Base-by-base conservation (phyloP, 37 sponge, comb jelly and placozoan genomes). In the Beroe forskalii region DNA sequence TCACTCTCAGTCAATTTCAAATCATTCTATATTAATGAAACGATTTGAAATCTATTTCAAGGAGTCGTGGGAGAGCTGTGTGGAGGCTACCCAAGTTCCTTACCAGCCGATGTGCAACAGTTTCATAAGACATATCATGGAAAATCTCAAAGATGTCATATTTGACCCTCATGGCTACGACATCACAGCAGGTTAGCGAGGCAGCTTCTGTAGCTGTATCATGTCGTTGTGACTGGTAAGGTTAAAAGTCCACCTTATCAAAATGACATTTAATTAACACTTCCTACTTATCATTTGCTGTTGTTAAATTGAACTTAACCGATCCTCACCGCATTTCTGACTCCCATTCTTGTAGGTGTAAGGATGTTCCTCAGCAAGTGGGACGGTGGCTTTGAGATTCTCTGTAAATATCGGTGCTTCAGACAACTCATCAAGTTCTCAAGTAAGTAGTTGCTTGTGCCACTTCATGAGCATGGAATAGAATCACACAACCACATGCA, bases 71-170 rank as follows among this genome's bases (percentile, higher is more conserved):
- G 86, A 80, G 27, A n/a, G 42, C 48, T 80, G 86, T 80, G 27
- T 24, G 1, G 86, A 43, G 20, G 30, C 23, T 6, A 43, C 86
- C 27, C 86, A 80, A 25, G 86, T 80, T 80, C 28, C 28, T 2
- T 80, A 80, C 31, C n/a, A 80, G 55, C 86, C 86, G 27, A 44
- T 80, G 86, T 80, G 86, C 22, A 80, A 80, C 40, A 24, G 42
- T n/a, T 80, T 80, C 86, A 80, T 80, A 2, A 1, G 6, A 4
- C 44, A 80, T 37, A 80, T 80, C n/a, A 80, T 80, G 86, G 55
- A 80, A 25, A 43, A 43, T 20, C 86, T 80, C n/a, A 80, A 43
- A 25, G 86, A 6, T 41, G 86, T 80, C 31, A 48, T 80, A 27
- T 80, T 38, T 24, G 86, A 80, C 8, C 86, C 86, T 3, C 44